phyloP scores from a whole-genome alignment of 2,113 vertebrate species.

The Regulus satrapa region DNA sequence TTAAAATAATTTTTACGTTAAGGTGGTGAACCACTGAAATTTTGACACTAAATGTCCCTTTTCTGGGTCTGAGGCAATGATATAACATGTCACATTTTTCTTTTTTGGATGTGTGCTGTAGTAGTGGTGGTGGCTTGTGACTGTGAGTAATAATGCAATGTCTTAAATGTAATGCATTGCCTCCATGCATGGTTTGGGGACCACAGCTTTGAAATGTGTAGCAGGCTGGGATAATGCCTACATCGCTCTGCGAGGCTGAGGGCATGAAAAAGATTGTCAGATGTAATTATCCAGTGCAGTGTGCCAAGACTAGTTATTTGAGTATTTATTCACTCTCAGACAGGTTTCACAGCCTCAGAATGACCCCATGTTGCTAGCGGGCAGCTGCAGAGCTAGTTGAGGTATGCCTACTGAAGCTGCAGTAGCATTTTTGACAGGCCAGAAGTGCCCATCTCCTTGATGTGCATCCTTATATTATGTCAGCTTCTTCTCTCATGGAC shows the following conservation, averaged over 20 bases:
- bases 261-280: slow-evolving; percentile 16
- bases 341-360: slow-evolving; percentile 3
- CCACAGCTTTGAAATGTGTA: neutral
- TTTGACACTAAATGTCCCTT: neutral
- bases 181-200: neutral
- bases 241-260: neutral
- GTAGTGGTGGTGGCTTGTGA: neutral
- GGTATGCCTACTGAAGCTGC: neutral
- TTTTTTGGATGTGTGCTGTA: neutral
- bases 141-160: neutral
- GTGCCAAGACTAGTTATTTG: slow-evolving; percentile 28
- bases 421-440: neutral
- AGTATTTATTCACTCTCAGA: slow-evolving; percentile 14
- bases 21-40: neutral
- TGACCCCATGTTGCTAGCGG: slow-evolving; percentile 7
- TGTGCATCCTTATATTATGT: neutral
- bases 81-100: neutral
- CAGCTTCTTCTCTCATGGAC: neutral
- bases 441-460: neutral
- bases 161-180: neutral
- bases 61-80: neutral
- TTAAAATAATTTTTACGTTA: neutral
- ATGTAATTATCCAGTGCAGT: slow-evolving; percentile 12
- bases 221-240: slow-evolving; percentile 10
- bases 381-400: slow-evolving; percentile 15